phyloP scores from a whole-genome alignment of 2,797 vertebrate species.

The Dicrostonyx torquatus region DNA sequence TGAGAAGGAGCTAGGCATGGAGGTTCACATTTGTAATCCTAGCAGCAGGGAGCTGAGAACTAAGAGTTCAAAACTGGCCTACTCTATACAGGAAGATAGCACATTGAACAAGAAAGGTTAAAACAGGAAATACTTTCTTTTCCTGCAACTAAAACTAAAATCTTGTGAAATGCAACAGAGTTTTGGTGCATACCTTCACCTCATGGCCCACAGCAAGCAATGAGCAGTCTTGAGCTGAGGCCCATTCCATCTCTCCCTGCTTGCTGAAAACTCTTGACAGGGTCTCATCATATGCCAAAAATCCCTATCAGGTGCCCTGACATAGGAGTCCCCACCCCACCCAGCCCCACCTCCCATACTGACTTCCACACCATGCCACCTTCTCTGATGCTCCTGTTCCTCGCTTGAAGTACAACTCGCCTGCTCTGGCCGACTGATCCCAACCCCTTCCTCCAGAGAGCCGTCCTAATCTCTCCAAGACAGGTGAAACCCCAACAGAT shows the following conservation, averaged over 20 bases:
- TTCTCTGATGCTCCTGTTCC: too few relatives aligned
- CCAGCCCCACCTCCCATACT: background rate
- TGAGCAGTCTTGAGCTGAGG: background rate
- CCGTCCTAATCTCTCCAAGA: background rate
- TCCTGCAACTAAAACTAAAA: background rate
- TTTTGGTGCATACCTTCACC: background rate
- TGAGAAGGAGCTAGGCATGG: background rate
- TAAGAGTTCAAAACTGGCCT: background rate
- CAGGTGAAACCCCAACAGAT: background rate
- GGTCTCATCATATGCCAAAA: background rate
- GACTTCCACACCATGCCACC: rapidly evolving
- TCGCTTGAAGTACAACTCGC: too few relatives aligned
- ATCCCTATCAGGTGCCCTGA: background rate
- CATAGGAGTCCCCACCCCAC: rapidly evolving
- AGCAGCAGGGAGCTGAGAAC: background rate
- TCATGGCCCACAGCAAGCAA: background rate
- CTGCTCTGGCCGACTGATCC: too few relatives aligned
- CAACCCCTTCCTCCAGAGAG: conserved; percentile 16
- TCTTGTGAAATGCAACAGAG: background rate
- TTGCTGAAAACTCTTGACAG: rapidly evolving
- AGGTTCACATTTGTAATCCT: background rate
- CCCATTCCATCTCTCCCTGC: background rate
- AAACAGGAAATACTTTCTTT: background rate
- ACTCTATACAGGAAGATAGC: background rate
- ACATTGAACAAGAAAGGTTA: background rate